phyloP scores from a whole-genome alignment of 2,113 vertebrate species.

The Lasiurus cinereus region DNA sequence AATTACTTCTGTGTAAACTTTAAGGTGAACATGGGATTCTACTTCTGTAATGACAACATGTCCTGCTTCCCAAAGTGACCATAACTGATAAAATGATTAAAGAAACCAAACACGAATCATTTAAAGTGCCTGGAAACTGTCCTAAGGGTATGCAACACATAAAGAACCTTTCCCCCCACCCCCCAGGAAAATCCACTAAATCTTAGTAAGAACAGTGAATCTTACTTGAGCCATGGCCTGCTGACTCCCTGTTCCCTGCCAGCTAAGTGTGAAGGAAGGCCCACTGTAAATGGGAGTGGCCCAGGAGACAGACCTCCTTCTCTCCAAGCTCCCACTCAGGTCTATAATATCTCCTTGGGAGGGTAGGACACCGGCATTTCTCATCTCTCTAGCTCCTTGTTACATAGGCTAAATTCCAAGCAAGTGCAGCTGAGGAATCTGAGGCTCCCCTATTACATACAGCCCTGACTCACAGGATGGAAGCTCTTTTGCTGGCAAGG shows the following conservation, averaged over 20 bases:
- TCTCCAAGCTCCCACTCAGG: neutral
- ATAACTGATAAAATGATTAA: neutral
- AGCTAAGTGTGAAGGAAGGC: neutral
- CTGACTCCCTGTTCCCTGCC: neutral
- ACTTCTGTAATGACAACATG: neutral
- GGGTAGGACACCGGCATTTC: neutral
- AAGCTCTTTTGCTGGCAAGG: neutral
- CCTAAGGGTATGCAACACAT: neutral
- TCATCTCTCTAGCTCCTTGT: neutral
- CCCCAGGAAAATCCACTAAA: neutral
- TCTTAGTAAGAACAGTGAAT: neutral
- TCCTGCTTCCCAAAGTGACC: neutral
- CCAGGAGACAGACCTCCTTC: neutral
- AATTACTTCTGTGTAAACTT: neutral
- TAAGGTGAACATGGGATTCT: neutral
- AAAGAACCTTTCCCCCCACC: neutral
- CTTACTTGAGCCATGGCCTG: neutral
- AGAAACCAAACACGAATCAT: neutral
- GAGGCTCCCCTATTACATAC: neutral
- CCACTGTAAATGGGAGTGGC: neutral
- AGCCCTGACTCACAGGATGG: neutral
- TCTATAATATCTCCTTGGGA: neutral
- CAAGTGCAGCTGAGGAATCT: neutral
- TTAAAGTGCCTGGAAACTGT: neutral
- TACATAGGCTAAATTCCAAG: neutral